Percentiles rank a stretch among this genome's conserved stretches.
Evolutionary conservation across 2,888 invertebrate genomes (phyloP).

Genomic region (Parasteatoda lunata): DNA sequence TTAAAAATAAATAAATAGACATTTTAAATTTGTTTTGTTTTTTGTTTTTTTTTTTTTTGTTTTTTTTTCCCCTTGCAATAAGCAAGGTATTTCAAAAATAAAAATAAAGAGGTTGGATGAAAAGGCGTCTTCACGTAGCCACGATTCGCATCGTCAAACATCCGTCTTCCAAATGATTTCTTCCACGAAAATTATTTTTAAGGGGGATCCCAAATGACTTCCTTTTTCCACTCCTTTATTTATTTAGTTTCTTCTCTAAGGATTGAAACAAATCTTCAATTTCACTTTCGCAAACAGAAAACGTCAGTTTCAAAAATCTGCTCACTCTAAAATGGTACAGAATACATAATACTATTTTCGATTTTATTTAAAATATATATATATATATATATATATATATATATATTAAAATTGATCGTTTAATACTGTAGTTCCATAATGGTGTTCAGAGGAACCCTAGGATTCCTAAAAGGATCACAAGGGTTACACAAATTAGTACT

Average conservation of each 20-base stretch:
- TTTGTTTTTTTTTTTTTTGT: background rate
- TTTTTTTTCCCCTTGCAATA: background rate
- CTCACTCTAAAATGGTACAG: too few species aligned
- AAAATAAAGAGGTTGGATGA: too few species aligned
- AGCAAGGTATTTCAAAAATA: background rate
- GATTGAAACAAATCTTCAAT: background rate
- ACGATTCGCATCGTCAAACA: slow-evolving; percentile 23
- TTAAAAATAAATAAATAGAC: too few species aligned
- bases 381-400: too few species aligned
- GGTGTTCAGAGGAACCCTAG: too few species aligned
- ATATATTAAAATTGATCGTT: too few species aligned
- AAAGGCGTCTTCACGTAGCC: background rate
- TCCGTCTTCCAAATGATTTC: slow-evolving; percentile 32
- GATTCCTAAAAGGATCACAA: too few species aligned
- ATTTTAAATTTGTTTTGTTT: background rate
- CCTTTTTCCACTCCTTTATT: slow-evolving; percentile 1
- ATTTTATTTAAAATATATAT: too few species aligned
- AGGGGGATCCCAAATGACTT: slow-evolving; percentile 30
- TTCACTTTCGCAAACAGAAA: background rate
- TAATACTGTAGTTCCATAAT: too few species aligned
- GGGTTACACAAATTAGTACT: too few species aligned
- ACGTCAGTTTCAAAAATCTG: background rate
- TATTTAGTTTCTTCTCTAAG: background rate
- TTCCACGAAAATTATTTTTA: slow-evolving; percentile 24
- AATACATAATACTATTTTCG: too few species aligned